Evolutionary conservation across 2,113 vertebrate species (phyloP).

Genomic region (Asarcornis scutulata): DNA sequence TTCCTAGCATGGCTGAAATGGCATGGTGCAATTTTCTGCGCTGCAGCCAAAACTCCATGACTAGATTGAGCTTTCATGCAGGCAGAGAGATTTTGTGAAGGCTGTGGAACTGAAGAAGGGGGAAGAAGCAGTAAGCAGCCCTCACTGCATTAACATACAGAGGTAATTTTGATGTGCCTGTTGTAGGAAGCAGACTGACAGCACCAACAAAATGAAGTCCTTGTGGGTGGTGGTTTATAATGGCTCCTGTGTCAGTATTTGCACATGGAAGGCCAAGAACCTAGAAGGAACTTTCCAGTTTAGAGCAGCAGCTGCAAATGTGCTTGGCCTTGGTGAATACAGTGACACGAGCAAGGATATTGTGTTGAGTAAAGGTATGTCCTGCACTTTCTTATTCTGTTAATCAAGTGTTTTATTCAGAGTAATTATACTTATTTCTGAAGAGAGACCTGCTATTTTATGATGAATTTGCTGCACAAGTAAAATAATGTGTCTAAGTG

Average conservation of each 20-base stretch:
- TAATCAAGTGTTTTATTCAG: background rate
- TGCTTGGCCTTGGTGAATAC: constrained; percentile 74
- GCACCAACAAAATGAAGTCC: constrained; percentile 26
- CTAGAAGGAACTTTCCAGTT: constrained; percentile 76
- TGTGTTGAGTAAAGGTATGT: constrained; percentile 63
- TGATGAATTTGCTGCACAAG: background rate
- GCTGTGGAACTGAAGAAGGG: background rate
- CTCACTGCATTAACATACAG: background rate
- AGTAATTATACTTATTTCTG: background rate
- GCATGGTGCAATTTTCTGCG: background rate
- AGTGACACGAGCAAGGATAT: constrained; percentile 71
- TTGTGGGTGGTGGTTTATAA: constrained; percentile 73
- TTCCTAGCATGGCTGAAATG: constrained; percentile 3
- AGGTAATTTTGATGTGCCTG: background rate
- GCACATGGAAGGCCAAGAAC: constrained; percentile 71
- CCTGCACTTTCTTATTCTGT: background rate
- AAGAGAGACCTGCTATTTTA: background rate
- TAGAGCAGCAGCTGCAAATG: constrained; percentile 77
- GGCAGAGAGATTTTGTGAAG: background rate
- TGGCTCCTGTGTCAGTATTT: constrained; percentile 74
- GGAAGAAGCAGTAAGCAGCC: background rate
- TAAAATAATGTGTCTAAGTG: background rate
- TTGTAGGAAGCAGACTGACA: constrained; percentile 53
- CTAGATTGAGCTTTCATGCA: background rate
- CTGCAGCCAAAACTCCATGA: background rate